Evolutionary conservation across 2,797 vertebrate species (phyloP).

Genomic region (Hybognathus amarus): DNA sequence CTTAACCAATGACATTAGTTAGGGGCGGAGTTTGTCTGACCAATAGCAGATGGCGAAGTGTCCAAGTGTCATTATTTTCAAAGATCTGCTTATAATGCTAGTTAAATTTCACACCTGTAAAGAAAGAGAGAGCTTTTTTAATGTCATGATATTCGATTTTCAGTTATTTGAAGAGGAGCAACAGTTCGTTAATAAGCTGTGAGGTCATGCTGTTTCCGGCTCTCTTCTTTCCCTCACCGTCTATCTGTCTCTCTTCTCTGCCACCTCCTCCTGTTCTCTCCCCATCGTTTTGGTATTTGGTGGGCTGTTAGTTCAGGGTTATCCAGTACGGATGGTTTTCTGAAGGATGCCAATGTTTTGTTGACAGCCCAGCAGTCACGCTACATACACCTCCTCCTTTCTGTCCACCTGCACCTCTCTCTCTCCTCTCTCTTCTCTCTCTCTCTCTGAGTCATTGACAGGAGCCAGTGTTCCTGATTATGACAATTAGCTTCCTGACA

Average conservation of each 20-base stretch:
- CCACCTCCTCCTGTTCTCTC: constrained; percentile 37
- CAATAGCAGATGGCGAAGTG: not conserved
- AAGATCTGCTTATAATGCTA: not conserved
- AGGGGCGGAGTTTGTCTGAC: not conserved
- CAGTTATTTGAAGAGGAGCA: constrained; percentile 25
- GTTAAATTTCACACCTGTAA: not conserved
- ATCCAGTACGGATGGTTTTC: constrained; percentile 39
- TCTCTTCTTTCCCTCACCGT: constrained; percentile 17
- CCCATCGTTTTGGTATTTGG: constrained; percentile 23
- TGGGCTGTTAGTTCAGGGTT: constrained; percentile 42
- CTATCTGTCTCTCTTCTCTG: constrained; percentile 42
- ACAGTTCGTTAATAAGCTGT: constrained; percentile 24
- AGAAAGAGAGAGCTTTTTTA: not conserved
- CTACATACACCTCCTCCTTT: constrained; percentile 56
- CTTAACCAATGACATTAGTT: not conserved
- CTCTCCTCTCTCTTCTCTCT: constrained; percentile 28
- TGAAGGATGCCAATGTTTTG: constrained; percentile 48
- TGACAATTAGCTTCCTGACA: constrained; percentile 57
- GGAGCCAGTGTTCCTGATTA: constrained; percentile 54
- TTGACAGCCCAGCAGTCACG: constrained; percentile 55
- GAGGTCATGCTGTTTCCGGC: not conserved
- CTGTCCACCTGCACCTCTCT: constrained; percentile 54
- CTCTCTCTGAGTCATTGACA: constrained; percentile 54
- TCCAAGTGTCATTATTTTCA: not conserved
- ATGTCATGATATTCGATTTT: not conserved